These are phyloP conservation scores for Periphyllus acericola DNA, from an alignment of 2,888 invertebrate genomes.

Conservation along the genomic window DNA sequence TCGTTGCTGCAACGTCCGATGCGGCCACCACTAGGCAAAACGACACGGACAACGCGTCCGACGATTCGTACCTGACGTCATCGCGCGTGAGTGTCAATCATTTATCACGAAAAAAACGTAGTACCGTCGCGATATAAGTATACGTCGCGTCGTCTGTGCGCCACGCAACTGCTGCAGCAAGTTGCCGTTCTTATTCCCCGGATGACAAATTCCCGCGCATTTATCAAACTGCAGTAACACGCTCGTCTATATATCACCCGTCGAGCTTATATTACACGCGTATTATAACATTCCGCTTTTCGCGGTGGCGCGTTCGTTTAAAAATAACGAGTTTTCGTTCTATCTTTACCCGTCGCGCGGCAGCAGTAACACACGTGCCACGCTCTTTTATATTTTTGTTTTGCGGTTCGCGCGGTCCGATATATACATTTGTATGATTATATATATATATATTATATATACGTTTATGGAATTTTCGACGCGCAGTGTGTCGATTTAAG, in stretches of 20 bases:
- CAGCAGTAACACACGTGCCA: neutral
- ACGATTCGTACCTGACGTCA: constrained; percentile 56
- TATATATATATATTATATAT: neutral
- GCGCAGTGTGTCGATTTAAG: neutral
- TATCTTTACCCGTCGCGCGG: neutral
- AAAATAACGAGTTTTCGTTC: constrained; percentile 25
- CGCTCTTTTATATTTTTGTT: constrained; percentile 3
- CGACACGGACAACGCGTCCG: constrained; percentile 48
- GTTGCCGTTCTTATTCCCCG: too few relatives aligned
- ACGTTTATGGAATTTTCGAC: neutral
- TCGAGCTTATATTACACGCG: too few relatives aligned
- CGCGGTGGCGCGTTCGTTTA: neutral
- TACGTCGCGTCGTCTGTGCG: too few relatives aligned
- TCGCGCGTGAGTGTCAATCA: constrained; percentile 49
- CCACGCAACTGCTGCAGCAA: too few relatives aligned
- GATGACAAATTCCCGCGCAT: too few relatives aligned
- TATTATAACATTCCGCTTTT: too few relatives aligned
- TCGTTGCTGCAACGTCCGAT: neutral
- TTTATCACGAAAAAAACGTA: too few relatives aligned
- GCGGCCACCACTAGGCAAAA: neutral
- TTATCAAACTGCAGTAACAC: too few relatives aligned
- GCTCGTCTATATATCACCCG: too few relatives aligned
- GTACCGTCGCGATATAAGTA: too few relatives aligned
- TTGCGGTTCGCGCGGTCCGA: neutral
- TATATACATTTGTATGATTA: neutral